A percentile compares a stretch with the other conserved stretches of the same genome.
Evolutionary conservation across 2,888 invertebrate genomes (phyloP).

Genomic region (Eledona agricola): DNA sequence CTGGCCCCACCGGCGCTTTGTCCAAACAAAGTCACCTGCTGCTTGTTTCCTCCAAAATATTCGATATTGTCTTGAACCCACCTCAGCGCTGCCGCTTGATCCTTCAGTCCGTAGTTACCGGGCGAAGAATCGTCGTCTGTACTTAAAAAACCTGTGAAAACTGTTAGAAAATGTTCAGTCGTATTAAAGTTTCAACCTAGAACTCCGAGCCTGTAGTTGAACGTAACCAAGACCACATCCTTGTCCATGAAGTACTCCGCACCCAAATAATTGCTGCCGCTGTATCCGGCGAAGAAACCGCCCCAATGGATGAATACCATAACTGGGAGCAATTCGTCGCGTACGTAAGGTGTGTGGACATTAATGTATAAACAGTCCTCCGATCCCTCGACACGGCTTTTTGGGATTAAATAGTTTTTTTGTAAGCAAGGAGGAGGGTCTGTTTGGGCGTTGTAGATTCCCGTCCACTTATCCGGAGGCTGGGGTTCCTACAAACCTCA

Average conservation of each 20-base stretch:
- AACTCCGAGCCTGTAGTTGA: slow-evolving; percentile 61
- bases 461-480: slow-evolving; percentile 50
- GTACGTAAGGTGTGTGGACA: slow-evolving; percentile 61
- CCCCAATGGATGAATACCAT: slow-evolving; percentile 67
- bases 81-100: slow-evolving; percentile 2
- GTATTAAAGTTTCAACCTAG: too few relatives aligned
- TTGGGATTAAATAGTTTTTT: slow-evolving; percentile 56
- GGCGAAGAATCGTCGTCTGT: slow-evolving; percentile 9
- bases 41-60: slow-evolving; percentile 7
- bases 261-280: slow-evolving; percentile 60
- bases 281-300: slow-evolving; percentile 64
- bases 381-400: slow-evolving; percentile 55
- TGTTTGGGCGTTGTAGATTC: slow-evolving; percentile 52
- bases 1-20: slow-evolving; percentile 50
- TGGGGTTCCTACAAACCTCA: slow-evolving; percentile 47
- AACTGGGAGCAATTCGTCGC: slow-evolving; percentile 58
- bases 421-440: slow-evolving; percentile 62
- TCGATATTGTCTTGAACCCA: slow-evolving; percentile 9
- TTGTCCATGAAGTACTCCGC: slow-evolving; percentile 66
- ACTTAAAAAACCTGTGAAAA: neutral
- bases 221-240: slow-evolving; percentile 62
- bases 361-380: slow-evolving; percentile 66
- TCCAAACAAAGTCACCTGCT: slow-evolving; percentile 13
- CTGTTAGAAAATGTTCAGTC: too few relatives aligned
- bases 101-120: slow-evolving; percentile 16